These are phyloP conservation scores for Poeciliopsis presidionis DNA, from an alignment of 2,797 vertebrate genomes.

Conservation along the genomic window DNA sequence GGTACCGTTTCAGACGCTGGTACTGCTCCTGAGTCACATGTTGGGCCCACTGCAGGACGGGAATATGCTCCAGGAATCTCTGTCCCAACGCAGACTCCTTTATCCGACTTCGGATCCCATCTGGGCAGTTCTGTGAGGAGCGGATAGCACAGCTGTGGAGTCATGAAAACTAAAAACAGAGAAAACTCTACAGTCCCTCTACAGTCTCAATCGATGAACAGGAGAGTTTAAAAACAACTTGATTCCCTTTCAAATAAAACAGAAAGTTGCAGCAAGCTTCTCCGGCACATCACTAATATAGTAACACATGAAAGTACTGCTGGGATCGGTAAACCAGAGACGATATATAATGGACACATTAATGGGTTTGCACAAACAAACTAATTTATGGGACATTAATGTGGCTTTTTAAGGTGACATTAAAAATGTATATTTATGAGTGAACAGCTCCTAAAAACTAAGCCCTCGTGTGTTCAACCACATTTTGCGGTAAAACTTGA, in stretches of 20 bases:
- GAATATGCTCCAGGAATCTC: slow-evolving; percentile 67
- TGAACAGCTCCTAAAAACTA: background rate
- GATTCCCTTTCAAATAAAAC: background rate
- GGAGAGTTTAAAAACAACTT: background rate
- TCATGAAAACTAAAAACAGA: background rate
- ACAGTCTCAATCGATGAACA: background rate
- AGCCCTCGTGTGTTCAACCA: background rate
- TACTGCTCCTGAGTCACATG: slow-evolving; percentile 66
- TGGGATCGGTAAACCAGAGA: background rate
- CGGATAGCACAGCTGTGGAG: background rate
- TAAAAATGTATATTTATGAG: background rate
- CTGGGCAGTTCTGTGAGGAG: slow-evolving; percentile 69
- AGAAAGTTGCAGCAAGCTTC: background rate
- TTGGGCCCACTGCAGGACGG: slow-evolving; percentile 81
- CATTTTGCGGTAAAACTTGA: background rate
- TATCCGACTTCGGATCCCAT: slow-evolving; percentile 57
- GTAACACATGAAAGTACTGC: background rate
- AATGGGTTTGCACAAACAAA: background rate
- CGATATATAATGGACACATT: background rate
- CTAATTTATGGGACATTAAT: background rate
- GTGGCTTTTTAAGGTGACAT: background rate
- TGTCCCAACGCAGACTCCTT: slow-evolving; percentile 23
- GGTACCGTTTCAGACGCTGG: slow-evolving; percentile 68
- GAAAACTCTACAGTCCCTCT: background rate
- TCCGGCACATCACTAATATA: background rate